Conservation (phyloP, 2,888 invertebrate genomes). For the Aporophyla nigra region DNA sequence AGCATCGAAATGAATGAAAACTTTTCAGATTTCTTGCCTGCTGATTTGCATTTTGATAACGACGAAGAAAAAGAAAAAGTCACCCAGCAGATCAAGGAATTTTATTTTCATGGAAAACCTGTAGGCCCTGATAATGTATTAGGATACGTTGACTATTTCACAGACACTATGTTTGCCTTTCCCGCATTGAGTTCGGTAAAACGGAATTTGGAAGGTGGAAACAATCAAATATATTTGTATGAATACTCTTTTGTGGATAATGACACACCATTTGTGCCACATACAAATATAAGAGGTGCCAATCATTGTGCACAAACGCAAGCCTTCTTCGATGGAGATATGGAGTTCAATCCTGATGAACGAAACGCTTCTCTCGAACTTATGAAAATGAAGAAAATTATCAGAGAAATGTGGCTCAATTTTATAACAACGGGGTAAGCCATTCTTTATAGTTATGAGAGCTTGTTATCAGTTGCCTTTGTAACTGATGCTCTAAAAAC, state of each 20-base stretch:
- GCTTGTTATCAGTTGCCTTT: too few relatives aligned
- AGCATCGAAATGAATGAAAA: slow-evolving; percentile 68
- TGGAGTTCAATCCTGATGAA: too few relatives aligned
- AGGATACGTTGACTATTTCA: slow-evolving; percentile 70
- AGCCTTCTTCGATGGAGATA: slow-evolving; percentile 7
- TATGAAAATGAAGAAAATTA: too few relatives aligned
- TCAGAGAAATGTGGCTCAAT: too few relatives aligned
- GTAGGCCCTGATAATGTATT: slow-evolving; percentile 66
- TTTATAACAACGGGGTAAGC: too few relatives aligned
- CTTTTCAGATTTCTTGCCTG: slow-evolving; percentile 43
- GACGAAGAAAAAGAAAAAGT: slow-evolving; percentile 69
- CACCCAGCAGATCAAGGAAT: slow-evolving; percentile 69
- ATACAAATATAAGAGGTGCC: slow-evolving; percentile 69
- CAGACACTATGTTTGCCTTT: slow-evolving; percentile 69
- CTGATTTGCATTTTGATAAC: slow-evolving; percentile 72
- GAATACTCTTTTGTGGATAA: slow-evolving; percentile 72
- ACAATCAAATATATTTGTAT: slow-evolving; percentile 71
- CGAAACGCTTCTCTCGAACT: too few relatives aligned
- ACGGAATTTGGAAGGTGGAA: slow-evolving; percentile 71
- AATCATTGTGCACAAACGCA: slow-evolving; percentile 68
- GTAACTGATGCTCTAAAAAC: too few relatives aligned
- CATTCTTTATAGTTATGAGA: too few relatives aligned
- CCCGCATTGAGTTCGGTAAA: slow-evolving; percentile 59
- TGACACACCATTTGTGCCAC: slow-evolving; percentile 59
- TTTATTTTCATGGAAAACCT: slow-evolving; percentile 72